Evolutionary conservation across 2,113 vertebrate species (phyloP), one percentile per base, ranked within the genome.

Genomic region (Cheirogaleus medius): DNA sequence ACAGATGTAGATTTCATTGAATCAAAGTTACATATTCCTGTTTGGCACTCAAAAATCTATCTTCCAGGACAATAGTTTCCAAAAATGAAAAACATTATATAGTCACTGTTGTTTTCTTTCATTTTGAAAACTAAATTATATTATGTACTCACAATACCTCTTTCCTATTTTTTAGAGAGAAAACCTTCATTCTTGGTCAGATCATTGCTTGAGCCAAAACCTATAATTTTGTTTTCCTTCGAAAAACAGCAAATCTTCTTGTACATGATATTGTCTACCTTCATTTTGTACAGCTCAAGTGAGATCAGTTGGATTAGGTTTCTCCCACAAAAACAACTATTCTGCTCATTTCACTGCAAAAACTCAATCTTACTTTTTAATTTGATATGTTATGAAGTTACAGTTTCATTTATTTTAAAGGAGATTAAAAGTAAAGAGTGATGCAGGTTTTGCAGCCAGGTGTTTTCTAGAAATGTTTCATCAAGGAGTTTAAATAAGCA

Each of bases 401-500:
- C 25, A 84, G 17, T 83, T 94, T 95, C 5, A 44, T 87, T 91
- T 93, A 42, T 93, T 91, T 87, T 83, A 66, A 92, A 93, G 44
- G 20, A 42, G 10, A 77, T 88, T 86, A 89, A 89, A 94, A 71
- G 8, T 63, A 77, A 94, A 90, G 39, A 68, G 6, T 73, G 25
- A 64, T 85, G 37, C 49, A 68, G 39, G 58, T 80, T 94, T 87
- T 68, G 39, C 52, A n/a, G 29, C 25, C 25, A 78, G 39, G 11
- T 44, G 37, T 92, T 83, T 93, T 91, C 81, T 78, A 78, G 64
- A 96, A 82, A 86, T 78, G 21, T 76, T 93, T 93, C 29, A 68
- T 91, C 77, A 92, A 63, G n/a, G 37, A 93, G 18, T 84, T 91
- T 89, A 89, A 94, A 88, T 4, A 39, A 84, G 23, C 17, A 73